Conservation (phyloP, 2,113 vertebrate species). For the Misgurnus anguillicaudatus region DNA sequence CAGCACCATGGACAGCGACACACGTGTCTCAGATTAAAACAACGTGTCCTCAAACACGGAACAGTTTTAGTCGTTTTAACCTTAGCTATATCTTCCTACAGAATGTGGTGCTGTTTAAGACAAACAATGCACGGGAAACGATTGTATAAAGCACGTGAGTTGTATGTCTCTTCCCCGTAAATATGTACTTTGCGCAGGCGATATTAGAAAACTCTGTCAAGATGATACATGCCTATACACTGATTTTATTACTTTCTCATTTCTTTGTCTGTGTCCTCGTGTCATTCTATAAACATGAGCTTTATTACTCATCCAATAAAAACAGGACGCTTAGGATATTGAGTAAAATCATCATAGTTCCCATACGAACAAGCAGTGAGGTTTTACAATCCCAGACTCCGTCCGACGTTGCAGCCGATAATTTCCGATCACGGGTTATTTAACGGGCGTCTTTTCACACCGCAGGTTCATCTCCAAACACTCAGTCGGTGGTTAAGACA, state of each 20-base stretch:
- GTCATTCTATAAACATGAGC: not conserved
- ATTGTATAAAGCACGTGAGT: no score
- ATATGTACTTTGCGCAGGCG: not conserved
- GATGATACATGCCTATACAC: not conserved
- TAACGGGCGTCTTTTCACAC: constrained; percentile 33
- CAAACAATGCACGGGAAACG: not conserved
- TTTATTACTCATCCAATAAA: constrained; percentile 69
- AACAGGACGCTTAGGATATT: constrained; percentile 66
- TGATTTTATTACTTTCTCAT: not conserved
- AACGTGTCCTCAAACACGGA: not conserved
- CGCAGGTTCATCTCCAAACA: constrained; percentile 32
- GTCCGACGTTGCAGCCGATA: not conserved
- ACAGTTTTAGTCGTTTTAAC: not conserved
- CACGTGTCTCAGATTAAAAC: not conserved
- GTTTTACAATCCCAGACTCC: constrained; percentile 53
- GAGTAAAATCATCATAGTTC: constrained; percentile 68
- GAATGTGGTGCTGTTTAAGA: not conserved
- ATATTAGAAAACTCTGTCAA: not conserved
- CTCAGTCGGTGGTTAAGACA: not conserved
- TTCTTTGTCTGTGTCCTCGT: not conserved
- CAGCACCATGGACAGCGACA: constrained; percentile 29
- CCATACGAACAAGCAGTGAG: constrained; percentile 47
- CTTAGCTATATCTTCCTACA: not conserved
- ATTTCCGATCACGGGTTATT: constrained; percentile 17
- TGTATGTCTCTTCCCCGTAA: no score